These are phyloP conservation scores for Ophiothrix spiculata DNA, from an alignment of 35 echinoderm and acorn worm species.

Conservation along the genomic window DNA sequence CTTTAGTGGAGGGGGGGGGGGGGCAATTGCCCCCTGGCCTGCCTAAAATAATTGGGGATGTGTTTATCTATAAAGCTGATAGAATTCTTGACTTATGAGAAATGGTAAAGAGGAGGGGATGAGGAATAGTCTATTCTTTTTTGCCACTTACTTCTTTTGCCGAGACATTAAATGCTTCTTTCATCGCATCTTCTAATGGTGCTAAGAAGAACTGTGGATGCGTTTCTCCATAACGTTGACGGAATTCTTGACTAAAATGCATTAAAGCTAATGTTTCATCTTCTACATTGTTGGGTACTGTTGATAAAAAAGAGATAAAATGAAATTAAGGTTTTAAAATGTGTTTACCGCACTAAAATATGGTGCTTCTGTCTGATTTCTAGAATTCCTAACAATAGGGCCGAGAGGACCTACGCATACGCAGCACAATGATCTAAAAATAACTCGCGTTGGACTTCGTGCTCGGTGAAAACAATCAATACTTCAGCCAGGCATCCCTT, in stretches of 20 bases:
- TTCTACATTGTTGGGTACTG: constrained; percentile 71
- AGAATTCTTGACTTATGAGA: constrained; percentile 90
- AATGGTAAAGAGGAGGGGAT: too few species aligned
- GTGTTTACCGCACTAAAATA: too few species aligned
- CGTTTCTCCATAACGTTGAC: constrained; percentile 60
- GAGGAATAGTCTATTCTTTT: too few species aligned
- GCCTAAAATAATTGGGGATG: constrained; percentile 88
- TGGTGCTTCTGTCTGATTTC: too few species aligned
- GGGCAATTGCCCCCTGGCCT: too few species aligned
- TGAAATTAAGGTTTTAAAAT: too few species aligned
- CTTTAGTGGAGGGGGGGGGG: too few species aligned
- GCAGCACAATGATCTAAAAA: too few species aligned
- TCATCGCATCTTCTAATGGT: constrained; percentile 86
- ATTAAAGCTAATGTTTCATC: constrained; percentile 67
- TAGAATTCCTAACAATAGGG: not conserved
- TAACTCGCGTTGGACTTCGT: too few species aligned
- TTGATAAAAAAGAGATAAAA: constrained; percentile 13
- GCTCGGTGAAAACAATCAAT: too few species aligned
- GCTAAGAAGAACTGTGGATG: constrained; percentile 92
- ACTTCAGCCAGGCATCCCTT: too few species aligned
- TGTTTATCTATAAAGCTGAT: constrained; percentile 56
- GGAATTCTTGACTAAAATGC: constrained; percentile 87
- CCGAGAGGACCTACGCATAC: not conserved
- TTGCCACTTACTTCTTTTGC: constrained; percentile 95
- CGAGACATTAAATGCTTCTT: constrained; percentile 79